A percentile compares a stretch with the other conserved stretches of the same genome.
Conservation (phyloP, 30 jellyfish, hydroid and myxozoan genomes). For the Rhopilema esculentum region DNA sequence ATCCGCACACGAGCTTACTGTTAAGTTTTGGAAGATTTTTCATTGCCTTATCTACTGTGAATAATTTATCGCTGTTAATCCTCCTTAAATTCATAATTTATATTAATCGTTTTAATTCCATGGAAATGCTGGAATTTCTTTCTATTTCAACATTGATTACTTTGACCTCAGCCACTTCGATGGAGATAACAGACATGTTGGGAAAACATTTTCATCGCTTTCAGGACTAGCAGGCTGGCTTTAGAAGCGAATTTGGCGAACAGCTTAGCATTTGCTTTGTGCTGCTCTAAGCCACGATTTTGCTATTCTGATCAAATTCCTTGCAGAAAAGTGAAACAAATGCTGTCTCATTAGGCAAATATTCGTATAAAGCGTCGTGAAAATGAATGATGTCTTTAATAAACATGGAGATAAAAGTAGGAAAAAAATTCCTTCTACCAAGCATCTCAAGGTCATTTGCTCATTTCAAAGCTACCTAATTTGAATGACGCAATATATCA, state of each 20-base stretch:
- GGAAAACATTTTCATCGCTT: neutral
- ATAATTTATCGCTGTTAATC: constrained; percentile 41
- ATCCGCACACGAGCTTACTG: neutral
- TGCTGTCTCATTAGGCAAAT: too few species aligned
- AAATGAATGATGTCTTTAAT: too few species aligned
- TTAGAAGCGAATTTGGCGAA: neutral
- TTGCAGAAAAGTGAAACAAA: too few species aligned
- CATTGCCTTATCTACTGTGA: constrained; percentile 14
- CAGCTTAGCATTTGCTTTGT: too few species aligned
- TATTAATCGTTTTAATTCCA: constrained; percentile 24
- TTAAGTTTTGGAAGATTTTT: constrained; percentile 18
- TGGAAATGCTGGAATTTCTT: constrained; percentile 32
- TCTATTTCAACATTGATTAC: neutral
- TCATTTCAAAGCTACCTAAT: too few species aligned
- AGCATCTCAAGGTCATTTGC: too few species aligned
- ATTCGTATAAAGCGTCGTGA: too few species aligned
- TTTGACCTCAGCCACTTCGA: constrained; percentile 8
- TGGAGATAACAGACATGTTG: neutral
- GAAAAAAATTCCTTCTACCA: too few species aligned
- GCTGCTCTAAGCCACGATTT: neutral
- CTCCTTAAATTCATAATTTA: constrained; percentile 25
- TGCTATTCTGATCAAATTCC: too few species aligned
- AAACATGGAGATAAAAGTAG: too few species aligned
- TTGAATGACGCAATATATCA: too few species aligned
- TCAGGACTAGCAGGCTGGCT: neutral